phyloP scores from a whole-genome alignment of 2,797 vertebrate species.

The Crypturellus tataupa region DNA sequence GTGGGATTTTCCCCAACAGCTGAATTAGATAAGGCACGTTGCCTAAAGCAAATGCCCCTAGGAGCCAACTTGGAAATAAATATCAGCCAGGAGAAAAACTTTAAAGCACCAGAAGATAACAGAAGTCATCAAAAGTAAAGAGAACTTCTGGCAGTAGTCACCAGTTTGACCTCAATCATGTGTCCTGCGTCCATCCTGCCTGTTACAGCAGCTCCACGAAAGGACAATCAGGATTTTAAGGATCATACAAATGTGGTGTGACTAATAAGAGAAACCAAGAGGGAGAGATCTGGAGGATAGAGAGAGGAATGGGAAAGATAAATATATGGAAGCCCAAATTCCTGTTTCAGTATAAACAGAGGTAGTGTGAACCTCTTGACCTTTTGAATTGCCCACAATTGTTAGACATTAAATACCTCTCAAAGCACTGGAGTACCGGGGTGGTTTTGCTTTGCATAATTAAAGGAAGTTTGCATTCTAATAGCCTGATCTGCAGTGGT shows the following conservation, averaged over 20 bases:
- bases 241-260: neutral
- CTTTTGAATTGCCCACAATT: neutral
- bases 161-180: neutral
- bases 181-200: neutral
- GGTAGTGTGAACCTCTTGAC: neutral
- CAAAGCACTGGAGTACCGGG: neutral
- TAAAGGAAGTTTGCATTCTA: slow-evolving; percentile 39
- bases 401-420: slow-evolving; percentile 10
- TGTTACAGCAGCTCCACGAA: neutral
- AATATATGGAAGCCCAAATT: neutral
- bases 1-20: slow-evolving; percentile 6
- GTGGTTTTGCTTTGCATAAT: slow-evolving; percentile 34
- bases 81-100: neutral
- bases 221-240: neutral
- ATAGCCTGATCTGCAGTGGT: neutral
- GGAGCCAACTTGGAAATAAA: neutral
- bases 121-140: neutral
- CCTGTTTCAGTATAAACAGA: neutral
- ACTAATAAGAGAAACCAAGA: neutral
- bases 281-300: neutral
- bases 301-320: neutral
- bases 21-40: neutral
- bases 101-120: neutral
- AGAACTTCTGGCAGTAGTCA: neutral
- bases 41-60: neutral